Conservation (phyloP, 2,797 vertebrate genomes). For the Esox masquinongy region DNA sequence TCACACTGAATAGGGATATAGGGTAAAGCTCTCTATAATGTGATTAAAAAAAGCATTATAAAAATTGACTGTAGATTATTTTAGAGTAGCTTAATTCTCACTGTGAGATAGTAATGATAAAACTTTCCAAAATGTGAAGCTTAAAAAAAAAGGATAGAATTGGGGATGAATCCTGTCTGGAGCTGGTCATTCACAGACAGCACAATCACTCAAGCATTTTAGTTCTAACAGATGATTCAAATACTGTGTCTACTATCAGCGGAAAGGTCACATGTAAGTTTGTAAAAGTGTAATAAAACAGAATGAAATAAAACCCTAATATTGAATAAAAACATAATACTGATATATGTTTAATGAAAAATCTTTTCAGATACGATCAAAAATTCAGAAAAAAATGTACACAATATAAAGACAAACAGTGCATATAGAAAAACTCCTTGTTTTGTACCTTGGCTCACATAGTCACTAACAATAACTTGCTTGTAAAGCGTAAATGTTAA, state of each 20-base stretch:
- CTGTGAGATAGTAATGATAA: too few species aligned
- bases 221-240: not conserved
- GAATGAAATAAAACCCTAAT: too few species aligned
- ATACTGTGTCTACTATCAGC: constrained; percentile 1
- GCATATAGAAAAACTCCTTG: constrained; percentile 46
- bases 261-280: not conserved
- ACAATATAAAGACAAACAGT: constrained; percentile 45
- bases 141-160: not conserved
- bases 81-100: too few species aligned
- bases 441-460: constrained; percentile 36
- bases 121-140: not conserved
- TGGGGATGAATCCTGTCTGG: not conserved
- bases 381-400: constrained; percentile 32
- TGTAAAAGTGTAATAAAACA: too few species aligned
- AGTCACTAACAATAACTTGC: constrained; percentile 25
- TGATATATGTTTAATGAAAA: constrained; percentile 55
- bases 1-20: not conserved
- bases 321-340: not conserved
- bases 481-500: constrained; percentile 25
- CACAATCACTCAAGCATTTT: not conserved
- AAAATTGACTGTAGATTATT: too few species aligned
- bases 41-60: too few species aligned
- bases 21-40: not conserved
- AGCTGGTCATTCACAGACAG: not conserved
- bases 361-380: constrained; percentile 34